Conservation (phyloP, 2,797 vertebrate genomes). For the Myotis vivesi region DNA sequence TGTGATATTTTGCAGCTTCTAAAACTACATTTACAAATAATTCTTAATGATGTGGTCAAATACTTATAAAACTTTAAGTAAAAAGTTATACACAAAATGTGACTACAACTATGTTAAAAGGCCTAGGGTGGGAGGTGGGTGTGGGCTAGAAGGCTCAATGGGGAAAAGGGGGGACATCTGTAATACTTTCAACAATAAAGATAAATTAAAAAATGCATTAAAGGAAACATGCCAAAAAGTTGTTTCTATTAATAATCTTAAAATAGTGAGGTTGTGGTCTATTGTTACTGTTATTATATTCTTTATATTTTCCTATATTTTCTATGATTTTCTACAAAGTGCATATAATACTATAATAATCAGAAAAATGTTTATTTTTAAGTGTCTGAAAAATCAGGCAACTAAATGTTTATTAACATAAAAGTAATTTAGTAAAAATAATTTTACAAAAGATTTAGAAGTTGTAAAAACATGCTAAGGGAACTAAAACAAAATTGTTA, state of each 20-base stretch:
- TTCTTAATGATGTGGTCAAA: slow-evolving; percentile 39
- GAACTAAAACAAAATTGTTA: background rate
- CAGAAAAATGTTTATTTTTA: slow-evolving; percentile 14
- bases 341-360: background rate
- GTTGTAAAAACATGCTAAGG: background rate
- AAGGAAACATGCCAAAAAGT: background rate
- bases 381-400: background rate
- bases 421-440: slow-evolving; percentile 41
- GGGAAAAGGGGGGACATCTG: too few relatives aligned
- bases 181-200: too few relatives aligned
- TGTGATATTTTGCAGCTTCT: slow-evolving; percentile 11
- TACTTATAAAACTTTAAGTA: slow-evolving; percentile 21
- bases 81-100: background rate
- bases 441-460: slow-evolving; percentile 18
- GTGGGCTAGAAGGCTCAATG: too few relatives aligned
- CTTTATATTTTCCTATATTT: slow-evolving; percentile 9
- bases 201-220: too few relatives aligned
- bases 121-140: too few relatives aligned
- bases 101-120: slow-evolving; percentile 5
- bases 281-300: background rate
- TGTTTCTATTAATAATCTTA: slow-evolving; percentile 15
- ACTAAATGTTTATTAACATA: slow-evolving; percentile 31
- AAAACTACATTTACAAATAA: slow-evolving; percentile 10
- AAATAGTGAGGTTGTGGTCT: background rate
- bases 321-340: slow-evolving; percentile 13